A percentile compares a stretch with the other conserved stretches of the same genome.
phyloP scores from a whole-genome alignment of 2,888 invertebrate species.

The Petrophora chlorosata region DNA sequence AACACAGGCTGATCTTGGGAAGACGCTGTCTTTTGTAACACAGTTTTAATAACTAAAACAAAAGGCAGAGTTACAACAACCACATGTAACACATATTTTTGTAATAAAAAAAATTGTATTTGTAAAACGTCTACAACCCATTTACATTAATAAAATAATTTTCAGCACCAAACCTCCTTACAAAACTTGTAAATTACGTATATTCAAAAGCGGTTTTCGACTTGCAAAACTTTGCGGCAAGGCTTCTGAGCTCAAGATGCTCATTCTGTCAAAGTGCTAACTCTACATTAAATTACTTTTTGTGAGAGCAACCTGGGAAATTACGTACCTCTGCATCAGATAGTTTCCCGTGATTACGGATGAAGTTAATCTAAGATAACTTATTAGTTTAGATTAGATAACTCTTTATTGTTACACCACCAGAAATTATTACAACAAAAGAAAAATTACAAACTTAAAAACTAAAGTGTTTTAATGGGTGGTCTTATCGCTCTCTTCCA shows the following conservation, averaged over 20 bases:
- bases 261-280: slow-evolving; percentile 3
- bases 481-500: too few species aligned
- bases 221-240: slow-evolving; percentile 4
- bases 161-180: background rate
- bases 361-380: background rate
- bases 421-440: too few species aligned
- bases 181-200: slow-evolving; percentile 2
- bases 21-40: too few species aligned
- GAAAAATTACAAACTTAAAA: too few species aligned
- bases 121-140: too few species aligned
- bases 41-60: too few species aligned
- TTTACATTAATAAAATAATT: too few species aligned
- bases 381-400: background rate
- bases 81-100: too few species aligned
- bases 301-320: slow-evolving; percentile 18
- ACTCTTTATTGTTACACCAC: too few species aligned
- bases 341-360: background rate
- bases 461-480: background rate
- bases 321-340: background rate
- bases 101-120: too few species aligned
- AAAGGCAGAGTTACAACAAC: too few species aligned
- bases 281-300: slow-evolving; percentile 50
- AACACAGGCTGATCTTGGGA: too few species aligned
- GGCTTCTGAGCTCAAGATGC: background rate
- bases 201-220: background rate